These are phyloP conservation scores for Arctia plantaginis DNA, from an alignment of 2,888 invertebrate genomes.

Conservation along the genomic window DNA sequence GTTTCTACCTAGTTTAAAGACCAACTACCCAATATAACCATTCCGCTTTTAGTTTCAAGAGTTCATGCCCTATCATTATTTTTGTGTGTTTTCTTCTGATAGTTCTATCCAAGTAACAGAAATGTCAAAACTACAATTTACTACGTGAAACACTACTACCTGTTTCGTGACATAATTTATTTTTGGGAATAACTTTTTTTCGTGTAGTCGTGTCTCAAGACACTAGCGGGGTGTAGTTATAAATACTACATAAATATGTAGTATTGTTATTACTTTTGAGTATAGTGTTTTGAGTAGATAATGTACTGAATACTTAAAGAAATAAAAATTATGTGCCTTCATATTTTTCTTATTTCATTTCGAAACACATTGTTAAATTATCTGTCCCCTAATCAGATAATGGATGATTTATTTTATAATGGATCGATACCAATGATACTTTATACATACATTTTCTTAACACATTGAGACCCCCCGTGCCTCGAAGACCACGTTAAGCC, in stretches of 20 bases:
- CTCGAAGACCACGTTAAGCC: no score
- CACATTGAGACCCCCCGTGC: no score
- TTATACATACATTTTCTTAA: no score
- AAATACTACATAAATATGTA: constrained; percentile 15
- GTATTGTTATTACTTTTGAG: constrained; percentile 6
- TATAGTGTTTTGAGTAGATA: constrained; percentile 6
- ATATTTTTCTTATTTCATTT: background rate
- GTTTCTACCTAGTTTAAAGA: no score
- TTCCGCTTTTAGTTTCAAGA: no score
- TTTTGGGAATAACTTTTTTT: constrained; percentile 8
- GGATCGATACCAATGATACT: no score
- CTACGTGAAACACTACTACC: background rate
- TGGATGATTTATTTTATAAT: no score
- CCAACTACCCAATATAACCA: no score
- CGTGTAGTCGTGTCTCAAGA: constrained; percentile 6
- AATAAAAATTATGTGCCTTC: background rate
- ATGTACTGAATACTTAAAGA: constrained; percentile 8
- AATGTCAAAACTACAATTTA: background rate
- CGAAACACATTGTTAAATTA: background rate
- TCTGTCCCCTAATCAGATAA: no score
- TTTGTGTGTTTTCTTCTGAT: background rate
- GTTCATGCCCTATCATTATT: no score
- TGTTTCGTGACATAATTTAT: constrained; percentile 8
- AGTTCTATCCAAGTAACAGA: background rate
- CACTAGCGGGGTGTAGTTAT: constrained; percentile 14